These are phyloP conservation scores for Molanna angustata DNA, from an alignment of 2,888 invertebrate genomes.

Conservation along the genomic window DNA sequence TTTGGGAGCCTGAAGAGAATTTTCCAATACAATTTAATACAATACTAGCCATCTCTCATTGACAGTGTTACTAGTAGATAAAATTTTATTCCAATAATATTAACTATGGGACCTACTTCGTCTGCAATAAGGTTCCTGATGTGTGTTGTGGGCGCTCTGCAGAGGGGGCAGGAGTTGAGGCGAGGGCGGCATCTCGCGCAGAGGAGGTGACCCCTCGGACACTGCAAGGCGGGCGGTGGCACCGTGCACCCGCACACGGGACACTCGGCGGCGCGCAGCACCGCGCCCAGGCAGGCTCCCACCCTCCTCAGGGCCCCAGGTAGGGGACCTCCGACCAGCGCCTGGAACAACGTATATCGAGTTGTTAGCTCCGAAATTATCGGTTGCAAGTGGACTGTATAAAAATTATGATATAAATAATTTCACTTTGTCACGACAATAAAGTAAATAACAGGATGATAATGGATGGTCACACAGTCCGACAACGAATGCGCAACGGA, in stretches of 20 bases:
- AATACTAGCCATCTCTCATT: too few relatives aligned
- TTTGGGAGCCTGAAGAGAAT: too few relatives aligned
- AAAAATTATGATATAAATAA: too few relatives aligned
- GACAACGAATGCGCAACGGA: too few relatives aligned
- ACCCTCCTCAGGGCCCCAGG: constrained; percentile 26
- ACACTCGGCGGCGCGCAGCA: constrained; percentile 27
- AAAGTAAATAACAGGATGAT: too few relatives aligned
- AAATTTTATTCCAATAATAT: too few relatives aligned
- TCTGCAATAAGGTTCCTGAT: constrained; percentile 26
- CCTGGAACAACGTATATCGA: constrained; percentile 20
- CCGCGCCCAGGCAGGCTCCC: constrained; percentile 19
- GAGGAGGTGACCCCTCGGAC: constrained; percentile 28
- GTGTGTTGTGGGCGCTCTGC: constrained; percentile 20
- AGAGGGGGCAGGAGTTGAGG: constrained; percentile 24
- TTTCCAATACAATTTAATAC: too few relatives aligned
- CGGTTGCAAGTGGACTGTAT: too few relatives aligned
- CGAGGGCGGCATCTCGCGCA: constrained; percentile 23
- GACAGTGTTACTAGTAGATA: too few relatives aligned
- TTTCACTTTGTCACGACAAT: too few relatives aligned
- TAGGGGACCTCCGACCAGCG: constrained; percentile 25
- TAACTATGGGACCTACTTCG: constrained; percentile 24
- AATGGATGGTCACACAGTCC: too few relatives aligned
- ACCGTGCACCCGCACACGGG: constrained; percentile 25
- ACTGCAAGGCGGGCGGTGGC: constrained; percentile 25
- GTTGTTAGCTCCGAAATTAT: too few relatives aligned